Conservation (phyloP, 2,797 vertebrate genomes). For the Naso thynnoides region DNA sequence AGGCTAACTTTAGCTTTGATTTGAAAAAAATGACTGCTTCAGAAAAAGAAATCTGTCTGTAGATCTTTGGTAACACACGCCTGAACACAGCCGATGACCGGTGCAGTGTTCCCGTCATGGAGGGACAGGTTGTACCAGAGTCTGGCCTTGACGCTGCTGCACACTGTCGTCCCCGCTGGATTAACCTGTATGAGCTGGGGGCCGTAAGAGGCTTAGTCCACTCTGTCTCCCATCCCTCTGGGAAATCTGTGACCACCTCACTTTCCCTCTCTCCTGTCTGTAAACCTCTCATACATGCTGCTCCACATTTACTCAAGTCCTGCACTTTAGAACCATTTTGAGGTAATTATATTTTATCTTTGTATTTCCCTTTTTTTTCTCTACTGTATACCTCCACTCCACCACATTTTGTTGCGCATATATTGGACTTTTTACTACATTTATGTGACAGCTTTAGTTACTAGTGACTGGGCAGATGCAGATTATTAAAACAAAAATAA, state of each 20-base stretch:
- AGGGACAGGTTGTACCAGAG: slow-evolving; percentile 36
- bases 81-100: neutral
- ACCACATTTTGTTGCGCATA: neutral
- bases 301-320: neutral
- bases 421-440: neutral
- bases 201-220: slow-evolving; percentile 73
- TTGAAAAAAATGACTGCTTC: no score
- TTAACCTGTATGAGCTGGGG: slow-evolving; percentile 65
- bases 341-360: neutral
- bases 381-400: neutral
- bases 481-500: neutral
- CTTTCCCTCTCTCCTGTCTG: slow-evolving; percentile 7
- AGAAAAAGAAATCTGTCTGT: neutral
- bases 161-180: slow-evolving; percentile 36
- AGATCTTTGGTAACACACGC: neutral
- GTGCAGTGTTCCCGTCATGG: neutral
- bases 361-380: neutral
- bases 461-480: neutral
- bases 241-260: slow-evolving; percentile 31
- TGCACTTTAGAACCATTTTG: neutral
- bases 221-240: slow-evolving; percentile 22
- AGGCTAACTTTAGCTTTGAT: no score
- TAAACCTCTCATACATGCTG: neutral
- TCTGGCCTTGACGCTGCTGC: slow-evolving; percentile 1
- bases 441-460: neutral